phyloP scores from a whole-genome alignment of 2,113 vertebrate species.

The Oxygymnocypris stewartii region DNA sequence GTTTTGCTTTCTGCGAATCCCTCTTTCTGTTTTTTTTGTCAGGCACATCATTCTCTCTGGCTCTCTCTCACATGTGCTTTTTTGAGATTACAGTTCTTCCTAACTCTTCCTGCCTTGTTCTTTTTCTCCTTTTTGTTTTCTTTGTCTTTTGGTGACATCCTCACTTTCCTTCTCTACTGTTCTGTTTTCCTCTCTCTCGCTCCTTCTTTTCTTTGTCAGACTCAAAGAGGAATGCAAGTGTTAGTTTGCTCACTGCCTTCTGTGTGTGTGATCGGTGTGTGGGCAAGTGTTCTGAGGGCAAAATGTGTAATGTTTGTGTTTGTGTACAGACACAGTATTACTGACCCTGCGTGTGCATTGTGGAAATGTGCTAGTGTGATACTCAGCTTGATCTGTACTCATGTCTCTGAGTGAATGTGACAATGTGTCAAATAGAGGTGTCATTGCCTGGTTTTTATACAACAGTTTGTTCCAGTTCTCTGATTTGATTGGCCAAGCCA shows the following conservation, averaged over 20 bases:
- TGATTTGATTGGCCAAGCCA: neutral
- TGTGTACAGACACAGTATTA: slow-evolving; percentile 35
- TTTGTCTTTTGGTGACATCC: neutral
- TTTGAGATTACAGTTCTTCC: neutral
- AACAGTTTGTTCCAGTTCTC: neutral
- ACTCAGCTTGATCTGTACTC: slow-evolving; percentile 9
- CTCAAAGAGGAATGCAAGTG: slow-evolving; percentile 27
- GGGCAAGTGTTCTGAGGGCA: slow-evolving; percentile 41
- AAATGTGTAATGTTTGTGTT: slow-evolving; percentile 31
- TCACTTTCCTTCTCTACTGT: neutral
- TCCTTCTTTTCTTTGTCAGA: slow-evolving; percentile 23
- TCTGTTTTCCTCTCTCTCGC: neutral
- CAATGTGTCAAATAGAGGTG: neutral
- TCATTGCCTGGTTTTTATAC: slow-evolving; percentile 19
- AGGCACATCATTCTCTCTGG: neutral
- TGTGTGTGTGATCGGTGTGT: slow-evolving; percentile 43
- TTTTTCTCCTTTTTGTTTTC: neutral
- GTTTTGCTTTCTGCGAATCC: neutral
- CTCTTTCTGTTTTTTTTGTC: neutral
- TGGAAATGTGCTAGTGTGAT: slow-evolving; percentile 18
- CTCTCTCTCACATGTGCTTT: neutral
- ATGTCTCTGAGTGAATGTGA: slow-evolving; percentile 9
- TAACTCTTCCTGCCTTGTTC: neutral
- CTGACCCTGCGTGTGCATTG: slow-evolving; percentile 20
- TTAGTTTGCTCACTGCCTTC: slow-evolving; percentile 32